These are phyloP conservation scores for Sterrhoptilus dennistouni DNA, from an alignment of 2,113 vertebrate genomes.

Conservation along the genomic window DNA sequence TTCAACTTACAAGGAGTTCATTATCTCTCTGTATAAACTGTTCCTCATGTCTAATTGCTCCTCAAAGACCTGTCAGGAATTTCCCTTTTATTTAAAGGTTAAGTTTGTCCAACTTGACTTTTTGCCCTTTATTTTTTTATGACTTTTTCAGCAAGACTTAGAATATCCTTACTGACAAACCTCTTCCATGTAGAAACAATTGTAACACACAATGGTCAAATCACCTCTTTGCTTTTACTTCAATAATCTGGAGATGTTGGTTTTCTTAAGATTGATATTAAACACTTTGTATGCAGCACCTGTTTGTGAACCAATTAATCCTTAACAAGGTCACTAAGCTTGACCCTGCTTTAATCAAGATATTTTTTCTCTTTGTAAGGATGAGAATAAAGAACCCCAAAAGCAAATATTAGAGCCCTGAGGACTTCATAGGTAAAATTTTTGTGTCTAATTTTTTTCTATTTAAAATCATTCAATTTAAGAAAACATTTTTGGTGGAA, in stretches of 20 bases:
- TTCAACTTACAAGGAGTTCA: neutral
- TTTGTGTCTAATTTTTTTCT: neutral
- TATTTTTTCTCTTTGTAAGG: neutral
- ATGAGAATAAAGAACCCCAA: neutral
- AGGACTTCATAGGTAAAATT: neutral
- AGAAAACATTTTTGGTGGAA: neutral
- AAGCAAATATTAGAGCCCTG: neutral
- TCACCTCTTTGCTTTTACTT: neutral
- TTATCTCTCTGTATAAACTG: neutral
- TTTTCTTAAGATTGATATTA: neutral
- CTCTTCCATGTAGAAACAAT: neutral
- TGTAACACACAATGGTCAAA: neutral
- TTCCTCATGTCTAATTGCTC: neutral
- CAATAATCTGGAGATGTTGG: neutral
- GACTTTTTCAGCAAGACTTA: neutral
- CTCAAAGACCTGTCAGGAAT: neutral
- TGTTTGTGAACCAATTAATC: neutral
- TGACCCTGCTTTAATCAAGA: neutral
- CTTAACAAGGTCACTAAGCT: neutral
- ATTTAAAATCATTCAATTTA: neutral
- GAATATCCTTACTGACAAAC: neutral
- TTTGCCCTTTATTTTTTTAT: neutral
- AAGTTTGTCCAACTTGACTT: neutral
- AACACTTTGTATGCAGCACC: neutral
- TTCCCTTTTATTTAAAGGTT: neutral